phyloP scores from a whole-genome alignment of 2,888 invertebrate species.

The Diadegma fenestrale region DNA sequence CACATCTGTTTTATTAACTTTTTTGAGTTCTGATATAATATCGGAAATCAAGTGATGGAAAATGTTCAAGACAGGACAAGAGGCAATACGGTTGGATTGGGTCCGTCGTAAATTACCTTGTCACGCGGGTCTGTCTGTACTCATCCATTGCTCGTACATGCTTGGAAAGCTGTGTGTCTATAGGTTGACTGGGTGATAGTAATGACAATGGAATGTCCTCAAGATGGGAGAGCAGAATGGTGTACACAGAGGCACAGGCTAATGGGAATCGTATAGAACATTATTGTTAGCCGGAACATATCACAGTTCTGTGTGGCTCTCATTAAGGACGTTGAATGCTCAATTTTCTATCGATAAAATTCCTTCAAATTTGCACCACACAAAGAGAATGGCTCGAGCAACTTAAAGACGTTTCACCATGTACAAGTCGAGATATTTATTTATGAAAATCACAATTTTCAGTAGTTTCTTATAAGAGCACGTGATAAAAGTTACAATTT shows the following conservation, averaged over 20 bases:
- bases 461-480: too few relatives aligned
- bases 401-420: too few relatives aligned
- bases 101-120: conserved; percentile 47
- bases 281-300: conserved; percentile 8
- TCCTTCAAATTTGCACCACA: too few relatives aligned
- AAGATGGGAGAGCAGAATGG: conserved; percentile 33
- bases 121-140: conserved; percentile 21
- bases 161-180: conserved; percentile 20
- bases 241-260: conserved; percentile 27
- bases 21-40: background rate
- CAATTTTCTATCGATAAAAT: too few relatives aligned
- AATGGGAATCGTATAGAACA: conserved; percentile 68
- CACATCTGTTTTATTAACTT: conserved; percentile 14
- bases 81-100: conserved; percentile 7
- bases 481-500: too few relatives aligned
- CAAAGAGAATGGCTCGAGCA: too few relatives aligned
- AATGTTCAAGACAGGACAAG: conserved; percentile 28
- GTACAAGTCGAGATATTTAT: too few relatives aligned
- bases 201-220: conserved; percentile 48
- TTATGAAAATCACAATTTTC: too few relatives aligned
- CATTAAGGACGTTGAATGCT: conserved; percentile 15
- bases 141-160: conserved; percentile 34
- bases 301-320: background rate
- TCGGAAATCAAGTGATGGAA: conserved; percentile 22
- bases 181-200: conserved; percentile 11